These are phyloP conservation scores for Steinernema khuongi DNA, from an alignment of 1,140 invertebrate species.

Conservation along the genomic window DNA sequence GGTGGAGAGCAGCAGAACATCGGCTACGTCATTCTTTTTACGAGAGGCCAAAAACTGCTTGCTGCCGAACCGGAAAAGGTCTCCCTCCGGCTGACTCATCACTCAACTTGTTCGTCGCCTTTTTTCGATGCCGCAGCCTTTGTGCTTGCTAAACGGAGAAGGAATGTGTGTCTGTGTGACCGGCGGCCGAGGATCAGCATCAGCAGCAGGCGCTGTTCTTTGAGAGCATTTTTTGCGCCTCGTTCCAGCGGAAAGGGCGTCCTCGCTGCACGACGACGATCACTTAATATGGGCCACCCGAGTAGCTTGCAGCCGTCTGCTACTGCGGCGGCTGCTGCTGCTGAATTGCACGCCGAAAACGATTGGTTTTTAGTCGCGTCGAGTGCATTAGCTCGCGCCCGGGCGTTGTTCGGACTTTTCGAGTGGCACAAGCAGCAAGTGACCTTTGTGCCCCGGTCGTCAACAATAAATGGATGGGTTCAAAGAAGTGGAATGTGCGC, in stretches of 20 bases:
- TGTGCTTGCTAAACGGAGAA: neutral
- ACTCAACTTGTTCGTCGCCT: too few species aligned
- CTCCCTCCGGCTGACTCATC: too few species aligned
- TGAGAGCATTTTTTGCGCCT: neutral
- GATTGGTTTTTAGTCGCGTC: slow-evolving; percentile 9
- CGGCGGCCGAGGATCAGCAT: neutral
- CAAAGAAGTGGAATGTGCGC: neutral
- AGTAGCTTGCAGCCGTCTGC: slow-evolving; percentile 6
- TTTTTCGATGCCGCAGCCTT: too few species aligned
- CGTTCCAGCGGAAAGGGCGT: neutral
- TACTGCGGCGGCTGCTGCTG: neutral
- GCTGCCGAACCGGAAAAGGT: neutral
- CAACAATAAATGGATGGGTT: slow-evolving; percentile 13
- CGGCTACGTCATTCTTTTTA: neutral
- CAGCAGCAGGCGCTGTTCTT: neutral
- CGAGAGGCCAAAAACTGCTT: neutral
- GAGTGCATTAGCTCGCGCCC: neutral
- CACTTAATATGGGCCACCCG: slow-evolving; percentile 11
- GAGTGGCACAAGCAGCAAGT: neutral
- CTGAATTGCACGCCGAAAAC: neutral
- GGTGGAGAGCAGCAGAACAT: too few species aligned
- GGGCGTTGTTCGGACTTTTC: slow-evolving; percentile 3
- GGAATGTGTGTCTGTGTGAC: neutral
- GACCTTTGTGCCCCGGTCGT: slow-evolving; percentile 1
- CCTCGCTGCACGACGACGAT: slow-evolving; percentile 2